Evolutionary conservation across 2,797 vertebrate species (phyloP), one percentile per base, ranked within the genome.

Genomic region (Gastrophryne carolinensis): DNA sequence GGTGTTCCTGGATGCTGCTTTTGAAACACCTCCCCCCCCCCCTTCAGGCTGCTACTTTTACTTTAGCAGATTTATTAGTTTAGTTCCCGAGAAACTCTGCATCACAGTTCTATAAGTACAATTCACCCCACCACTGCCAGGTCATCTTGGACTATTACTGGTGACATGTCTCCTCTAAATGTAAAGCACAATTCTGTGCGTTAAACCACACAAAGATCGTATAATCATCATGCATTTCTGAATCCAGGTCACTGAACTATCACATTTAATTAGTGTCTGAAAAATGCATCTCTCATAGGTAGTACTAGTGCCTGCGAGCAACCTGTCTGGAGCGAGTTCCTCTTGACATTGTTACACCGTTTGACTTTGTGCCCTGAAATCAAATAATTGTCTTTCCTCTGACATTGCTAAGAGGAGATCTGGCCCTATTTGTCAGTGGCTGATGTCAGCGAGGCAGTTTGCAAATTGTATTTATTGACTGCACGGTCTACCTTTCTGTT

Each of bases 171-270:
- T n/a, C n/a, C n/a, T n/a, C n/a, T n/a, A n/a, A n/a, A n/a, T n/a
- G n/a, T n/a, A n/a, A n/a, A n/a, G n/a, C n/a, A n/a, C n/a, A n/a
- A n/a, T n/a, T n/a, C n/a, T n/a, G n/a, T n/a, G n/a, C n/a, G n/a
- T n/a, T n/a, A n/a, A 9, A 35, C 2, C n/a, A 15, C 37, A 39
- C n/a, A 39, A 19, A 64, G 39, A 30, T 29, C 30, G 26, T 63
- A 15, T 17, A 50, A 50, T 7, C 26, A 24, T 54, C 52, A 56
- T 8, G 7, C 44, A 4, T 30, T 30, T 27, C 15, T 39, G 29
- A 64, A 64, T 44, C 27, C 61, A 64, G 61, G 61, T 47, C 39
- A 64, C 39, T 47, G 61, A 64, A 30, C 26, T 47, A 17, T 24
- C 29, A 19, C 57, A 39, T 35, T 10, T 63, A 63, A 58, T 60